Percentiles rank a stretch among this genome's conserved stretches.
Conservation (phyloP, 37 sponge, comb jelly and placozoan species). For the Hexactinellida sp. region DNA sequence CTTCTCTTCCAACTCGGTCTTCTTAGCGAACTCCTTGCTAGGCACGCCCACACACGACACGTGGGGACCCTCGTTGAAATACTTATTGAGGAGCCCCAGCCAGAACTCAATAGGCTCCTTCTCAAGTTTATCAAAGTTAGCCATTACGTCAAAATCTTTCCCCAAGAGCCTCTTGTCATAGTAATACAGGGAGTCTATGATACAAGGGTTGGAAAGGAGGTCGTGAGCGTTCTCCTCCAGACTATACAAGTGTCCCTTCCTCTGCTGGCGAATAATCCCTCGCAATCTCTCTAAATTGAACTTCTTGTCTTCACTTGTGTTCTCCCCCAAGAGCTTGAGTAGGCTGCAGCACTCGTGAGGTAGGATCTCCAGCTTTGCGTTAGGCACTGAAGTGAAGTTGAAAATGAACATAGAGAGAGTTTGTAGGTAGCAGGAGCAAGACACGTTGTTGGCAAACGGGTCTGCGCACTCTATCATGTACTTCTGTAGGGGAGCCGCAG, state of each 20-base stretch:
- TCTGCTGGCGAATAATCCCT: slow-evolving; percentile 37
- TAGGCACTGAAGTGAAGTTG: slow-evolving; percentile 45
- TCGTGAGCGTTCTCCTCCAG: slow-evolving; percentile 19
- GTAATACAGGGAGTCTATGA: background rate
- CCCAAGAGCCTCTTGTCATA: background rate
- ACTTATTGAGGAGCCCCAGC: slow-evolving; percentile 38
- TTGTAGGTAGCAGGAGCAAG: background rate
- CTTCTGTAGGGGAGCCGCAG: slow-evolving; percentile 83
- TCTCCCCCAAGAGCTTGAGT: slow-evolving; percentile 1
- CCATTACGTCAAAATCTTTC: slow-evolving; percentile 28
- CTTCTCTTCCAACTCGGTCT: slow-evolving; percentile 51
- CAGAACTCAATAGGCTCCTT: slow-evolving; percentile 46
- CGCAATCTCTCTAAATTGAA: slow-evolving; percentile 53
- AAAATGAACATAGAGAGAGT: slow-evolving; percentile 19
- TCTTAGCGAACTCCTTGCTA: slow-evolving; percentile 41
- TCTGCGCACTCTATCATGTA: slow-evolving; percentile 57
- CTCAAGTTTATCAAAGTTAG: slow-evolving; percentile 27
- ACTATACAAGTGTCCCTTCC: slow-evolving; percentile 27
- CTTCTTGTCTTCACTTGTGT: slow-evolving; percentile 27
- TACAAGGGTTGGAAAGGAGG: background rate
- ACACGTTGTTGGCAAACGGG: slow-evolving; percentile 46
- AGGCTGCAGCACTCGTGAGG: background rate
- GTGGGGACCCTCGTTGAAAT: slow-evolving; percentile 42
- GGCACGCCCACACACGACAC: slow-evolving; percentile 58
- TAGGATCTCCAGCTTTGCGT: slow-evolving; percentile 25